phyloP scores from a whole-genome alignment of 2,888 invertebrate species.

The Aricia artaxerxes region DNA sequence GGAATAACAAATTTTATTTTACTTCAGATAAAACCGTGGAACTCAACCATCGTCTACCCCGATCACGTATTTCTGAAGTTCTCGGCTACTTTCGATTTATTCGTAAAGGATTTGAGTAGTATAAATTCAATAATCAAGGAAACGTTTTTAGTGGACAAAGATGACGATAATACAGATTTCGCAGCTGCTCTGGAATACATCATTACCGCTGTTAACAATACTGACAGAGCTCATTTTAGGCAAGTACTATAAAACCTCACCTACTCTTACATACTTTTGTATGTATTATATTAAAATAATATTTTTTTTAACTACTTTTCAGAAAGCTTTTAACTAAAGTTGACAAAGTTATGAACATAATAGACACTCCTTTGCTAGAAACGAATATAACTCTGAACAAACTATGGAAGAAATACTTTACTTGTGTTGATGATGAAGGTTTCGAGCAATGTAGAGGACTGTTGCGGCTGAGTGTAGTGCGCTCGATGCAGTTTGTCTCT shows the following conservation, averaged over 20 bases:
- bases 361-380: conserved; percentile 48
- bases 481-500: conserved; percentile 58
- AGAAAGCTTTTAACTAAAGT: conserved; percentile 63
- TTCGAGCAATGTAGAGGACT: conserved; percentile 50
- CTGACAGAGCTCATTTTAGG: conserved; percentile 53
- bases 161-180: conserved; percentile 45
- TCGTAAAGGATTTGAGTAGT: conserved; percentile 55
- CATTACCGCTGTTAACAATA: conserved; percentile 49
- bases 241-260: conserved; percentile 40
- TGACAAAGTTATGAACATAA: conserved; percentile 58
- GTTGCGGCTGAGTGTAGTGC: conserved; percentile 55
- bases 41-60: conserved; percentile 51
- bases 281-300: neutral
- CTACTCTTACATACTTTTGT: neutral
- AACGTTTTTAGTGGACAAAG: conserved; percentile 14
- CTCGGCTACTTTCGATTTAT: conserved; percentile 57
- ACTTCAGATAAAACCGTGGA: conserved; percentile 46
- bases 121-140: conserved; percentile 48
- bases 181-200: conserved; percentile 56
- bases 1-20: neutral
- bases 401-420: conserved; percentile 56
- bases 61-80: conserved; percentile 65
- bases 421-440: conserved; percentile 48
- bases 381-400: conserved; percentile 48
- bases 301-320: conserved; percentile 36